Percentiles rank a stretch among this genome's conserved stretches.
Evolutionary conservation across 2,113 vertebrate species (phyloP).

Genomic region (Myiopsitta monachus): DNA sequence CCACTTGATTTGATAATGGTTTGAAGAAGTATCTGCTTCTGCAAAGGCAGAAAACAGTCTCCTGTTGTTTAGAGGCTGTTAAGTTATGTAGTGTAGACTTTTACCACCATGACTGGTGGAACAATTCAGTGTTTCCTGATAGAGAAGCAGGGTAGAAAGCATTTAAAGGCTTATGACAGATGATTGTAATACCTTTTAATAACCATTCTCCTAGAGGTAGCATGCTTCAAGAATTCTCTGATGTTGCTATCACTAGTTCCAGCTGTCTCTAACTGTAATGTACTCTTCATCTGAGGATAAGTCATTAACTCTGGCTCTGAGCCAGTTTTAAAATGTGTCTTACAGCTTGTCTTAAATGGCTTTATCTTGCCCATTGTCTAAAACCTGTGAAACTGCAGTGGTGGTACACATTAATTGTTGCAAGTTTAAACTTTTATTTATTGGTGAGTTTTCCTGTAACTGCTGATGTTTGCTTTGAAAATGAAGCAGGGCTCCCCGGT

Average conservation of each 20-base stretch:
- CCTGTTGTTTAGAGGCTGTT: not conserved
- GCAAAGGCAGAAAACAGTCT: not conserved
- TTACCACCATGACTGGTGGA: not conserved
- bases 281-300: not conserved
- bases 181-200: not conserved
- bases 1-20: not conserved
- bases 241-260: not conserved
- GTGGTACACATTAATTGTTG: not conserved
- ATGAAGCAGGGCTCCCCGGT: accelerated
- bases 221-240: not conserved
- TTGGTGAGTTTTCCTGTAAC: not conserved
- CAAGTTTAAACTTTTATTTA: not conserved
- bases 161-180: not conserved
- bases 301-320: not conserved
- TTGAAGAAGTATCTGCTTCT: not conserved
- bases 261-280: not conserved
- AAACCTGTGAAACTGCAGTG: not conserved
- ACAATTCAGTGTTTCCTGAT: not conserved
- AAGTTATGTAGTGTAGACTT: not conserved
- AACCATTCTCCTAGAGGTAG: not conserved
- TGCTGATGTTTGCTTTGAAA: not conserved
- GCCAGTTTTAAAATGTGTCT: not conserved
- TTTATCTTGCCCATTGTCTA: not conserved
- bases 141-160: not conserved
- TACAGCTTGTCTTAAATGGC: not conserved